Evolutionary conservation across 2,797 vertebrate genomes (phyloP).

Genomic region (Ficedula albicollis): DNA sequence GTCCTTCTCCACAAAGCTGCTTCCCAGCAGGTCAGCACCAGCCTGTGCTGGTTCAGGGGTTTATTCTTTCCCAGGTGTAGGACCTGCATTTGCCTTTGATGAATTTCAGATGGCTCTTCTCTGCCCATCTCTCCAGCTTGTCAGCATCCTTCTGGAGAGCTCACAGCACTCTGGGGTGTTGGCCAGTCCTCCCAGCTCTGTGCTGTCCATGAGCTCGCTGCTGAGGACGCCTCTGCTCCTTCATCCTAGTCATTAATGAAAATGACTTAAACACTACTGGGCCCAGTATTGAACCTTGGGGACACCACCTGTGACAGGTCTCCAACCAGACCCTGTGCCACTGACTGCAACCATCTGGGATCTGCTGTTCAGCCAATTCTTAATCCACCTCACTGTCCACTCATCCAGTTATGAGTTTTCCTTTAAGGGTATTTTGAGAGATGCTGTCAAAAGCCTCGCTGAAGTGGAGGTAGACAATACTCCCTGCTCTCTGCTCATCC

Average conservation of each 20-base stretch:
- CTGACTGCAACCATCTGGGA: not conserved
- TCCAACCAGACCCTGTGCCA: not conserved
- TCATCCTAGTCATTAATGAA: not conserved
- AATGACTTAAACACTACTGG: not conserved
- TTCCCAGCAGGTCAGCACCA: not conserved
- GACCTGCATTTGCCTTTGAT: not conserved
- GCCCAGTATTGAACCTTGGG: not conserved
- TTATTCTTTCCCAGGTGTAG: not conserved
- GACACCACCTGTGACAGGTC: not conserved
- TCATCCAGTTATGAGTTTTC: not conserved
- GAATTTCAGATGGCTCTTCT: not conserved
- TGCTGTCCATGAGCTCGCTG: not conserved
- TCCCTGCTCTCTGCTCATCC: not conserved
- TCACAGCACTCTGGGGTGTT: not conserved
- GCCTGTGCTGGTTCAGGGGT: not conserved
- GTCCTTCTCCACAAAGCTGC: not conserved
- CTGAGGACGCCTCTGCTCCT: not conserved
- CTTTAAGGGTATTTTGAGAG: not conserved
- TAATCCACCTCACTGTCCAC: not conserved
- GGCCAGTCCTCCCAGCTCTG: not conserved
- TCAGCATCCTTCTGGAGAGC: not conserved
- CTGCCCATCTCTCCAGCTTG: not conserved
- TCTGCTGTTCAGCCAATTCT: not conserved
- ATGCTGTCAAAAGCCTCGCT: accelerated
- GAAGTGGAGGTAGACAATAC: not conserved